Evolutionary conservation across 2,888 invertebrate species (phyloP).

Genomic region (Volucella zonaria): DNA sequence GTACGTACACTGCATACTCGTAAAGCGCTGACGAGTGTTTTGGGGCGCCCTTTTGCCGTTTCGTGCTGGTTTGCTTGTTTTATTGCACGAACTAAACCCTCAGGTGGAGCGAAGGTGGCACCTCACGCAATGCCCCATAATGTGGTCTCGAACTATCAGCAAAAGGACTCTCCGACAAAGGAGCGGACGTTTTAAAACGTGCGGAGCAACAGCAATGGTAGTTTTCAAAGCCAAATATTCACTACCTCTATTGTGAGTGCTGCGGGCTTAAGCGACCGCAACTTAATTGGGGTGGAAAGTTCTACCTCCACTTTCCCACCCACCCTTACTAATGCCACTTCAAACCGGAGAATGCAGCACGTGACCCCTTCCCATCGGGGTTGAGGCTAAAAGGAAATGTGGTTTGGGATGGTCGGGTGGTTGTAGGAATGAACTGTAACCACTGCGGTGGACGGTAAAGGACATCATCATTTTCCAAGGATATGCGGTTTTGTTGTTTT

Average conservation of each 20-base stretch:
- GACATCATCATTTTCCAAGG: conserved; percentile 48
- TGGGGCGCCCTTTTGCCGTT: conserved; percentile 76
- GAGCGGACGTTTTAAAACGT: neutral
- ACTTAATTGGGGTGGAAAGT: conserved; percentile 54
- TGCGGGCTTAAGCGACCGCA: conserved; percentile 48
- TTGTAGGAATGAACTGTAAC: conserved; percentile 36
- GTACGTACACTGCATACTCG: neutral
- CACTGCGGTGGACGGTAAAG: conserved; percentile 56
- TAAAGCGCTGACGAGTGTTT: conserved; percentile 69
- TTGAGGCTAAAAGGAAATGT: neutral
- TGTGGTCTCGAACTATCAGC: conserved; percentile 25
- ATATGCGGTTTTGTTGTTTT: conserved; percentile 54
- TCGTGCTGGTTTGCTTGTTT: conserved; percentile 61
- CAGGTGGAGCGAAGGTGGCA: conserved; percentile 53
- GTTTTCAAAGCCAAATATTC: conserved; percentile 32
- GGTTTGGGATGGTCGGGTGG: conserved; percentile 18
- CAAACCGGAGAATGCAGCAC: conserved; percentile 43
- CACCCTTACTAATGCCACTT: neutral
- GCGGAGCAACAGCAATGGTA: conserved; percentile 2
- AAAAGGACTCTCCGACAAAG: conserved; percentile 24
- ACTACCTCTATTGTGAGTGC: conserved; percentile 32
- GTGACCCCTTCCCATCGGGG: conserved; percentile 56
- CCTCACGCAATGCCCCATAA: conserved; percentile 61
- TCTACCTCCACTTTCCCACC: neutral
- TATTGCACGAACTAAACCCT: conserved; percentile 41